Evolutionary conservation across 2,888 invertebrate genomes (phyloP).

Genomic region (Nezara viridula): DNA sequence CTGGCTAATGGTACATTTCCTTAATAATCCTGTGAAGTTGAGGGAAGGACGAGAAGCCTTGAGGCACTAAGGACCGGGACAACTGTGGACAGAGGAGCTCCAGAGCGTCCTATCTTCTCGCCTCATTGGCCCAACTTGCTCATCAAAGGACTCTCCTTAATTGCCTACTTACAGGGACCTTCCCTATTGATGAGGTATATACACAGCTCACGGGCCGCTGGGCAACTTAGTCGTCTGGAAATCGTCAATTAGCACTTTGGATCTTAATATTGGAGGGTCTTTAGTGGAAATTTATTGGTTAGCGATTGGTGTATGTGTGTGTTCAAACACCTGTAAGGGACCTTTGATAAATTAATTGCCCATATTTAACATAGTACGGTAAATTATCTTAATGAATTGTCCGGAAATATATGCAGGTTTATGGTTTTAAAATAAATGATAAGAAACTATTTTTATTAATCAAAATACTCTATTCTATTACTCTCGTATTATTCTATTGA

Average conservation of each 20-base stretch:
- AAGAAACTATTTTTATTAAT: no score
- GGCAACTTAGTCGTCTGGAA: neutral
- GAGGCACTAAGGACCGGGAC: neutral
- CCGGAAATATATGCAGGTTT: no score
- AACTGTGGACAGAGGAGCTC: neutral
- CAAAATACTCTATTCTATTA: no score
- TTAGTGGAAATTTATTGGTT: neutral
- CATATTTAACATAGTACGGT: neutral
- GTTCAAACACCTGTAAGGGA: neutral
- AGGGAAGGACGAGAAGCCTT: neutral
- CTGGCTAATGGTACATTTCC: neutral
- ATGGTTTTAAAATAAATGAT: no score
- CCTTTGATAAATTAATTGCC: neutral
- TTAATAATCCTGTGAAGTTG: neutral
- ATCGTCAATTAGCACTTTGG: slow-evolving; percentile 11
- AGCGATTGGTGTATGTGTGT: neutral
- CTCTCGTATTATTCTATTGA: no score
- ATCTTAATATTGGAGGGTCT: neutral
- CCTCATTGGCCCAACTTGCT: neutral
- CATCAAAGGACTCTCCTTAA: neutral
- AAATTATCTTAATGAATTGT: no score
- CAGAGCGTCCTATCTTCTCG: neutral
- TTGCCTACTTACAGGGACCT: neutral
- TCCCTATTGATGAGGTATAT: neutral
- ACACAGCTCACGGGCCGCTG: neutral